Conservation (phyloP, 2,888 invertebrate genomes). For the Cancer borealis region DNA sequence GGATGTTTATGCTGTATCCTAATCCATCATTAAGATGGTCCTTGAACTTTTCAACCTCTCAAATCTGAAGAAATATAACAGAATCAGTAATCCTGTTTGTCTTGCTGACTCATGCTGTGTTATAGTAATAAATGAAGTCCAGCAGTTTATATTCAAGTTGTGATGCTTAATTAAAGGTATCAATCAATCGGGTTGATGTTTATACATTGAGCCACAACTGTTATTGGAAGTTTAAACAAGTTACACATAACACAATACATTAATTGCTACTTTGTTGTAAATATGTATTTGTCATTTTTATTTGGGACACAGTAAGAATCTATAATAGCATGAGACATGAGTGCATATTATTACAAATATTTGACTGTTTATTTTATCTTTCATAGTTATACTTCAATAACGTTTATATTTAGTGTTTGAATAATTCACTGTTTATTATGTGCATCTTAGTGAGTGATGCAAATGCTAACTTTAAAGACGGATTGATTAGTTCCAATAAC, state of each 20-base stretch:
- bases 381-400: not conserved
- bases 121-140: not conserved
- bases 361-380: not conserved
- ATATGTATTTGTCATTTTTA: not conserved
- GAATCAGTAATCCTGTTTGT: not conserved
- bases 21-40: not conserved
- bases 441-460: not conserved
- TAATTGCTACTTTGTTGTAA: not conserved
- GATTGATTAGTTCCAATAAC: not conserved
- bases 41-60: not conserved
- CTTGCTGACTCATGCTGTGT: not conserved
- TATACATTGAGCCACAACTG: not conserved
- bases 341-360: not conserved
- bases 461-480: not conserved
- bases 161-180: not conserved
- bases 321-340: slow-evolving; percentile 28
- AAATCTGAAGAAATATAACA: not conserved
- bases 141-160: not conserved
- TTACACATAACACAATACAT: not conserved
- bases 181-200: not conserved
- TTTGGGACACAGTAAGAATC: not conserved
- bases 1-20: not conserved
- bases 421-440: not conserved
- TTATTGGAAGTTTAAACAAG: not conserved
- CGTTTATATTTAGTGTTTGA: not conserved